phyloP scores from a whole-genome alignment of 1,140 invertebrate species.

The Chironomus striatipennis region DNA sequence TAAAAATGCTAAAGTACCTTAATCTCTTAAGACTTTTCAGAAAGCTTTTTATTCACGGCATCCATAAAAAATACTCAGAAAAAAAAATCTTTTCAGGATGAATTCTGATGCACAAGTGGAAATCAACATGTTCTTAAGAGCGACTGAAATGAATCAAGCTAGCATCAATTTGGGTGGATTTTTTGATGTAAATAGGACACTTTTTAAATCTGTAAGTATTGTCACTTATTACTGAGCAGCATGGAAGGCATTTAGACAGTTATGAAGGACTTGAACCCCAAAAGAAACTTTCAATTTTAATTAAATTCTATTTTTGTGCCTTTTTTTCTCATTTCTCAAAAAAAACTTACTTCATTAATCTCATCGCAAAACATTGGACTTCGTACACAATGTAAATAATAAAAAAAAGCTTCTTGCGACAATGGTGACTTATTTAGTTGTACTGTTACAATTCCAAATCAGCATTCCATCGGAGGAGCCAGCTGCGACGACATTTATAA shows the following conservation, averaged over 20 bases:
- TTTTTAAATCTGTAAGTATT: conserved; percentile 53
- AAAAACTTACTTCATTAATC: no score
- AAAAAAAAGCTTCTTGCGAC: conserved; percentile 50
- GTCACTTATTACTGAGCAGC: no score
- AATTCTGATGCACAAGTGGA: conserved; percentile 53
- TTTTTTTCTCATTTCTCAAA: no score
- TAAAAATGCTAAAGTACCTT: not conserved
- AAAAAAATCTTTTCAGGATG: conserved; percentile 34
- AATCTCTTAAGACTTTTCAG: not conserved
- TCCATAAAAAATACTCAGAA: no score
- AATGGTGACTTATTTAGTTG: conserved; percentile 61
- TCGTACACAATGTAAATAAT: not conserved
- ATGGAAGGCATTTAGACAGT: not conserved
- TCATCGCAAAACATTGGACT: no score
- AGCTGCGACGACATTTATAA: not conserved
- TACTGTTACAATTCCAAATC: conserved; percentile 59
- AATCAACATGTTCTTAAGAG: conserved; percentile 58
- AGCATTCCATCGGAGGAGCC: conserved; percentile 49
- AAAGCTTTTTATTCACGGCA: not conserved
- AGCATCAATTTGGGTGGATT: conserved; percentile 58
- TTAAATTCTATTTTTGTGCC: no score
- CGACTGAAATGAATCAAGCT: conserved; percentile 60
- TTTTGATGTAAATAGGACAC: conserved; percentile 55
- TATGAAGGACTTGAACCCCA: no score
- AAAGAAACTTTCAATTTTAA: no score